A percentile compares a stretch with the other conserved stretches of the same genome.
phyloP scores from a whole-genome alignment of 2,888 invertebrate genomes.

The Melanostoma scalare region DNA sequence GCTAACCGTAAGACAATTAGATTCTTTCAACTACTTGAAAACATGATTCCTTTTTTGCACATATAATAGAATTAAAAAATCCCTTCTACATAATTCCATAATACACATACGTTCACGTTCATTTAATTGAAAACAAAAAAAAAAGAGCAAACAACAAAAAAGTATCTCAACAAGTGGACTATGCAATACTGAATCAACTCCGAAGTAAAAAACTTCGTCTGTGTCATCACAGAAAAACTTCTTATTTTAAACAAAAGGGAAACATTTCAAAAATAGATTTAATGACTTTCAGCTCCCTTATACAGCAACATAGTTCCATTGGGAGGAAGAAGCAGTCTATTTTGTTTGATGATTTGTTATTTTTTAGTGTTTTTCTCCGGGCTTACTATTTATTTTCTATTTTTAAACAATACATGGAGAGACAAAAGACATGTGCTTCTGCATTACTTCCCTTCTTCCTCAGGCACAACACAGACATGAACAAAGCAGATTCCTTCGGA shows the following conservation, averaged over 20 bases:
- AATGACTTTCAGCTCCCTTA: conserved; percentile 64
- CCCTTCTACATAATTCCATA: conserved; percentile 67
- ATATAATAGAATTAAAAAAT: conserved; percentile 60
- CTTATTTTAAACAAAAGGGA: conserved; percentile 62
- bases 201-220: conserved; percentile 34
- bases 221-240: conserved; percentile 47
- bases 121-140: background rate
- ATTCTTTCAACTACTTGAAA: conserved; percentile 37
- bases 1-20: background rate
- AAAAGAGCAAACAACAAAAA: conserved; percentile 7
- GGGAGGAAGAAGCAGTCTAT: conserved; percentile 54
- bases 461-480: background rate
- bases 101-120: background rate
- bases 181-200: conserved; percentile 48
- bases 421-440: conserved; percentile 38
- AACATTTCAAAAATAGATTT: conserved; percentile 71
- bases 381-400: conserved; percentile 58
- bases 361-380: conserved; percentile 37
- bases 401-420: conserved; percentile 59
- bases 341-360: conserved; percentile 56
- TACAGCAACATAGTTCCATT: background rate
- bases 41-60: conserved; percentile 46
- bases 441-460: conserved; percentile 37
- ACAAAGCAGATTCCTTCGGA: conserved; percentile 20
- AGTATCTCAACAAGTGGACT: conserved; percentile 68